phyloP scores from a whole-genome alignment of 2,888 invertebrate genomes.

The Dynastes maya region DNA sequence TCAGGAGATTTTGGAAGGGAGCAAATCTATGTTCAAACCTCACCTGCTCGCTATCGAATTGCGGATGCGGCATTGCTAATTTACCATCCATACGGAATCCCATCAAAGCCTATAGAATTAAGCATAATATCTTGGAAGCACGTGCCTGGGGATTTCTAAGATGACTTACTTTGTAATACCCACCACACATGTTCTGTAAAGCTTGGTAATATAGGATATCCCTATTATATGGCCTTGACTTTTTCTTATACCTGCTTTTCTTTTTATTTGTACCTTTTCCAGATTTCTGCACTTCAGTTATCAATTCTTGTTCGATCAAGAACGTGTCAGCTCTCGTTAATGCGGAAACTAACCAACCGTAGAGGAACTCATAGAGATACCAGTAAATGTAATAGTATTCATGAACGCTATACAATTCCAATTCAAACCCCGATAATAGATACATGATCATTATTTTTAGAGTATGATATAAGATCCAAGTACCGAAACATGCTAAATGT shows the following conservation, averaged over 20 bases:
- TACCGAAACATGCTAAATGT: slow-evolving; percentile 90
- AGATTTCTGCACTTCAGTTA: slow-evolving; percentile 70
- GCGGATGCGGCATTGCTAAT: slow-evolving; percentile 86
- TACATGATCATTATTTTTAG: slow-evolving; percentile 94
- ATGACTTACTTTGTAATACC: slow-evolving; percentile 87
- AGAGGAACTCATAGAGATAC: slow-evolving; percentile 96
- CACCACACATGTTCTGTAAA: slow-evolving; percentile 94
- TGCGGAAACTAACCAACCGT: slow-evolving; percentile 94
- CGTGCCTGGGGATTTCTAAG: background rate
- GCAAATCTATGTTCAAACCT: slow-evolving; percentile 95
- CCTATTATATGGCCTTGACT: slow-evolving; percentile 81
- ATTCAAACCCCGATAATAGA: slow-evolving; percentile 93
- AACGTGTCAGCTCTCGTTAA: slow-evolving; percentile 91
- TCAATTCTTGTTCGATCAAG: slow-evolving; percentile 78
- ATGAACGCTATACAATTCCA: slow-evolving; percentile 95
- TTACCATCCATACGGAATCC: slow-evolving; percentile 92
- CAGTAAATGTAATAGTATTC: slow-evolving; percentile 98
- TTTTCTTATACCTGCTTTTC: slow-evolving; percentile 76
- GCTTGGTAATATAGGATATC: slow-evolving; percentile 94
- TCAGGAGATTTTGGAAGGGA: slow-evolving; percentile 88
- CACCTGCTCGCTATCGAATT: slow-evolving; percentile 95
- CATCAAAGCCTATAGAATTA: slow-evolving; percentile 81
- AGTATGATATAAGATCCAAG: slow-evolving; percentile 97
- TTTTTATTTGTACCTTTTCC: slow-evolving; percentile 73
- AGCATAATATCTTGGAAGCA: background rate